phyloP scores from a whole-genome alignment of 2,888 invertebrate genomes.

The Pollenia angustigena region DNA sequence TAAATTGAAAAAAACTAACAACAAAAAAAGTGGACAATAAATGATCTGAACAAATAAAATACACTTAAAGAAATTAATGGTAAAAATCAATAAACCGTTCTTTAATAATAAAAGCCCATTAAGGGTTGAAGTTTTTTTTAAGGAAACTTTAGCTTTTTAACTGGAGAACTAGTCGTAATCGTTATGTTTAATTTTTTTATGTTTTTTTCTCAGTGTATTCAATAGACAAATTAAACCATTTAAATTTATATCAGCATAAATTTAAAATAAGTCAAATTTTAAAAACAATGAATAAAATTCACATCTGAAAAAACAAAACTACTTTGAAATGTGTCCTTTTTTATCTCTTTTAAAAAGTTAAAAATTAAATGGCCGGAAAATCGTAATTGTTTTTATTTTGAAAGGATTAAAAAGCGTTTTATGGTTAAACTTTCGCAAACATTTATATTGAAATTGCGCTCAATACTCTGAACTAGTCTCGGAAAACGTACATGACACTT shows the following conservation, averaged over 20 bases:
- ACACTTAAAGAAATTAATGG: slow-evolving; percentile 10
- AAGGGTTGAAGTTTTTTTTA: no score
- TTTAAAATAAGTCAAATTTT: slow-evolving; percentile 32
- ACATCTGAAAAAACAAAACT: background rate
- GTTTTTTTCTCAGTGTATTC: slow-evolving; percentile 9
- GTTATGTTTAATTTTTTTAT: background rate
- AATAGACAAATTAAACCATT: slow-evolving; percentile 31
- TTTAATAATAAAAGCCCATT: background rate
- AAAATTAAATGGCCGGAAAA: slow-evolving; percentile 29
- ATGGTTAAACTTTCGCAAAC: background rate
- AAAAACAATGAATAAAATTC: slow-evolving; percentile 47
- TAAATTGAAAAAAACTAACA: slow-evolving; percentile 40
- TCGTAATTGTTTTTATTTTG: slow-evolving; percentile 9
- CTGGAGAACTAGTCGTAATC: background rate
- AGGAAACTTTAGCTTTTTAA: no score
- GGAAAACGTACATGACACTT: no score
- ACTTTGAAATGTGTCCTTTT: slow-evolving; percentile 5
- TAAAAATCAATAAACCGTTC: background rate
- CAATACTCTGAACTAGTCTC: no score
- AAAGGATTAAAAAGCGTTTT: background rate
- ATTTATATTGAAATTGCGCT: no score
- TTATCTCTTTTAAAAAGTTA: slow-evolving; percentile 4
- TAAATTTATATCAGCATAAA: slow-evolving; percentile 54
- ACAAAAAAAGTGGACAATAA: slow-evolving; percentile 34
- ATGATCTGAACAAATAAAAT: background rate